phyloP scores from a whole-genome alignment of 2,113 vertebrate genomes.

The Alethe diademata region DNA sequence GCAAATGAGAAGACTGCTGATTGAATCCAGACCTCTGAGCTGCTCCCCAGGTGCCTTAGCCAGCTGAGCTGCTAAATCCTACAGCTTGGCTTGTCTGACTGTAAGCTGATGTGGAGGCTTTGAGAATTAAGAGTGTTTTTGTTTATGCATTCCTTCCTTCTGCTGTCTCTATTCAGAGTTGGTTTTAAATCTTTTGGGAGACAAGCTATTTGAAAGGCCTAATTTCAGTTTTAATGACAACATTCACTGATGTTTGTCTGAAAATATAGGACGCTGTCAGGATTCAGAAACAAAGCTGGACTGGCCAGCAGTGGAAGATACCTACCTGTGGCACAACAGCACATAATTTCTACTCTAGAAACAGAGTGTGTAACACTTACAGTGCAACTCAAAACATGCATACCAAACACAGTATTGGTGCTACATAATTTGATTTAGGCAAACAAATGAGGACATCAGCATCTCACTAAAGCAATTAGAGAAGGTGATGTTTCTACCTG shows the following conservation, averaged over 20 bases:
- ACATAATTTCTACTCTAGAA: neutral
- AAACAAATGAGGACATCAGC: neutral
- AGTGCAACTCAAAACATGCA: neutral
- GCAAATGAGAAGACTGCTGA: conserved; percentile 45
- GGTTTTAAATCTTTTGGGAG: conserved; percentile 32
- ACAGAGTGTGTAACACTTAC: neutral
- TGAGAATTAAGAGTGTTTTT: conserved; percentile 59
- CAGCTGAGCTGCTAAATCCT: conserved; percentile 66
- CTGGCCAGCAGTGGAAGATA: neutral
- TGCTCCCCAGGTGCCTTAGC: conserved; percentile 56
- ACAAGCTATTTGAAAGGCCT: conserved; percentile 3
- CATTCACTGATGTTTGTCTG: neutral
- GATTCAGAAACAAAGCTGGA: neutral
- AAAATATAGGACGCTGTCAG: neutral
- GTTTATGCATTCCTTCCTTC: conserved; percentile 57
- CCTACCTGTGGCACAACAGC: neutral
- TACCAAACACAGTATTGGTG: neutral
- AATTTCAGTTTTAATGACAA: conserved; percentile 15
- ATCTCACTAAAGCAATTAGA: neutral
- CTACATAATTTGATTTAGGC: neutral
- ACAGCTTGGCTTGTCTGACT: conserved; percentile 50
- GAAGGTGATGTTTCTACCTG: conserved; percentile 75
- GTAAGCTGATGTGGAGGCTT: conserved; percentile 51
- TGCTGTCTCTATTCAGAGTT: conserved; percentile 16
- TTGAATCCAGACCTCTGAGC: conserved; percentile 51